Conservation (phyloP, 2,797 vertebrate genomes). For the Rhadinocentrus ornatus region DNA sequence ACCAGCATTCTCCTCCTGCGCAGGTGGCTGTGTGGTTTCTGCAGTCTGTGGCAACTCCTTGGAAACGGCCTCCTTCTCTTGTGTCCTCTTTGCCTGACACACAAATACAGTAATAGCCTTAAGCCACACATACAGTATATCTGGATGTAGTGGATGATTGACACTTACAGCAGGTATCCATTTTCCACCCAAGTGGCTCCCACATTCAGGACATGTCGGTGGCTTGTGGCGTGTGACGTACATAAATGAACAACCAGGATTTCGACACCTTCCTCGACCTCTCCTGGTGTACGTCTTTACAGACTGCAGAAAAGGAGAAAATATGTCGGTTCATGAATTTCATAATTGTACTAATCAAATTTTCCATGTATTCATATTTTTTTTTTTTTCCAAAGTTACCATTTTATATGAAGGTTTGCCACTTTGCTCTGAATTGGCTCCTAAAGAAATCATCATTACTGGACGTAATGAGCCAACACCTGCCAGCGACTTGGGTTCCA, state of each 20-base stretch:
- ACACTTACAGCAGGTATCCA: constrained; percentile 86
- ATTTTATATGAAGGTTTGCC: constrained; percentile 89
- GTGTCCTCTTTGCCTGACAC: constrained; percentile 60
- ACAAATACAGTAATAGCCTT: constrained; percentile 6
- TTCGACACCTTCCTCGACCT: constrained; percentile 92
- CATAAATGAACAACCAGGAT: constrained; percentile 91
- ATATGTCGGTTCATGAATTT: neutral
- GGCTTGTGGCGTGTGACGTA: constrained; percentile 98
- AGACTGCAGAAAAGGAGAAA: constrained; percentile 79
- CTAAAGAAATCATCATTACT: constrained; percentile 91
- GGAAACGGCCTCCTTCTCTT: constrained; percentile 45
- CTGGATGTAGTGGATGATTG: neutral
- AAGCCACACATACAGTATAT: neutral
- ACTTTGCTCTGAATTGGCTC: constrained; percentile 83
- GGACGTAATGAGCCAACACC: constrained; percentile 85
- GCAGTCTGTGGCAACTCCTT: constrained; percentile 22
- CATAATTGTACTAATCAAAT: neutral
- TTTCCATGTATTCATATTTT: neutral
- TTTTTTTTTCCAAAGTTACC: constrained; percentile 72
- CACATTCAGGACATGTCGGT: constrained; percentile 90
- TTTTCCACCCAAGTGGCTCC: constrained; percentile 93
- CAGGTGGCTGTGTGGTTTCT: constrained; percentile 8
- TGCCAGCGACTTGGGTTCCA: constrained; percentile 83
- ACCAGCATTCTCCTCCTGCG: constrained; percentile 23
- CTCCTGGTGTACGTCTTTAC: constrained; percentile 93